Conservation (phyloP, 2,888 invertebrate species). For the Spodoptera exigua region DNA sequence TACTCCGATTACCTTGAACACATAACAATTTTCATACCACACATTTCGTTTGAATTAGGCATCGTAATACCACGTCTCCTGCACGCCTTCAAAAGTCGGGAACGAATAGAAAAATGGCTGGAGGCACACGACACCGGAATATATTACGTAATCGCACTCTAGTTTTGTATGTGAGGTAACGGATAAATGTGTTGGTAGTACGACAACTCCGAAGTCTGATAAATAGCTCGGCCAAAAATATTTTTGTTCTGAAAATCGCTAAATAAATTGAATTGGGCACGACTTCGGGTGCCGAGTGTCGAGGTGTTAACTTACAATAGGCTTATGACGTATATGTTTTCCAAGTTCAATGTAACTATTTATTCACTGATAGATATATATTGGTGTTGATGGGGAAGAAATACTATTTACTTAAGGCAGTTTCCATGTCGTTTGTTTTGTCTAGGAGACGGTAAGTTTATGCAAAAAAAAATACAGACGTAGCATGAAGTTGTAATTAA, state of each 20-base stretch:
- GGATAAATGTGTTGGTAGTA: constrained; percentile 82
- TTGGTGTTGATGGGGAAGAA: constrained; percentile 28
- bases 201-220: constrained; percentile 78
- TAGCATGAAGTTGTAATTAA: no score
- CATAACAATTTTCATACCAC: constrained; percentile 62
- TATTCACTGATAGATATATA: constrained; percentile 35
- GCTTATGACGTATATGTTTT: constrained; percentile 62
- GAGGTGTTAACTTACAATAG: constrained; percentile 68
- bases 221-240: constrained; percentile 78
- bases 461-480: no score
- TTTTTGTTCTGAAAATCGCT: constrained; percentile 80
- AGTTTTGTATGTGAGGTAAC: constrained; percentile 79
- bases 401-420: constrained; percentile 17
- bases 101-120: constrained; percentile 82
- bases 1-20: constrained; percentile 53
- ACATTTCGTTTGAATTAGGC: constrained; percentile 71
- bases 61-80: constrained; percentile 68
- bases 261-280: constrained; percentile 81
- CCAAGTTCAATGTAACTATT: constrained; percentile 31
- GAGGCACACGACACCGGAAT: constrained; percentile 83
- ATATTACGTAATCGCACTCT: constrained; percentile 84
- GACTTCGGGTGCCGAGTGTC: constrained; percentile 57
- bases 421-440: no score
- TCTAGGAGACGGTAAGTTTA: no score
- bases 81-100: constrained; percentile 69